Percentiles rank a stretch among this genome's conserved stretches.
Evolutionary conservation across 2,113 vertebrate species (phyloP).

Genomic region (Ursus arctos): DNA sequence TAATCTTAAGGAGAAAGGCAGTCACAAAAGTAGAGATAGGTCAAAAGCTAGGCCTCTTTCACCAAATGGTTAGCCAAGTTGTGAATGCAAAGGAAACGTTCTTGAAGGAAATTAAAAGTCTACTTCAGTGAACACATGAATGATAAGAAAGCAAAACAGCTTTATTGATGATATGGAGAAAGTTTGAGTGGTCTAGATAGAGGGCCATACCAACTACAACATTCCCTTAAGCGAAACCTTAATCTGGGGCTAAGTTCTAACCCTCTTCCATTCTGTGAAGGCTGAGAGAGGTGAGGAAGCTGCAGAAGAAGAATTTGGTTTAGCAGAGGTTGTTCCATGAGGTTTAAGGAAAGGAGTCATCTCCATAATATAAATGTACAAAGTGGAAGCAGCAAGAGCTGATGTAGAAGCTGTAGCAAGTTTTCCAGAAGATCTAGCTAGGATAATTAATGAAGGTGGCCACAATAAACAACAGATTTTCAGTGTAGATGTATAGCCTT

Average conservation of each 20-base stretch:
- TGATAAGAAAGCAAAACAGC: neutral
- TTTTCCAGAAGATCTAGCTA: neutral
- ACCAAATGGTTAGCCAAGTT: neutral
- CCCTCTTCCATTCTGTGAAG: neutral
- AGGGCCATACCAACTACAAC: neutral
- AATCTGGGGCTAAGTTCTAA: neutral
- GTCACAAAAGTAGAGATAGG: neutral
- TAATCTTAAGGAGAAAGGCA: neutral
- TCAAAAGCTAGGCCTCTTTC: neutral
- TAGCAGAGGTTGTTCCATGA: neutral
- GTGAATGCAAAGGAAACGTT: neutral
- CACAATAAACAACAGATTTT: neutral
- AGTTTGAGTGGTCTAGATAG: neutral
- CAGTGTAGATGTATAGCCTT: neutral
- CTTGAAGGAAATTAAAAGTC: neutral
- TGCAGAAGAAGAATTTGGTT: neutral
- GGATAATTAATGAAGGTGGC: neutral
- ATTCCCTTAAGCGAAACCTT: neutral
- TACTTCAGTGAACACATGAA: neutral
- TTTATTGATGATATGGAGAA: neutral
- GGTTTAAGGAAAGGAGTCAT: neutral
- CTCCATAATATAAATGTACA: neutral
- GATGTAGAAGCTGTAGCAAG: neutral
- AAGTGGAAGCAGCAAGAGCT: neutral
- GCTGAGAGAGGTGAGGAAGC: neutral